Evolutionary conservation across 2,113 vertebrate species (phyloP), one percentile per base, ranked within the genome.

Genomic region (Cyphomyrus plagiostoma): DNA sequence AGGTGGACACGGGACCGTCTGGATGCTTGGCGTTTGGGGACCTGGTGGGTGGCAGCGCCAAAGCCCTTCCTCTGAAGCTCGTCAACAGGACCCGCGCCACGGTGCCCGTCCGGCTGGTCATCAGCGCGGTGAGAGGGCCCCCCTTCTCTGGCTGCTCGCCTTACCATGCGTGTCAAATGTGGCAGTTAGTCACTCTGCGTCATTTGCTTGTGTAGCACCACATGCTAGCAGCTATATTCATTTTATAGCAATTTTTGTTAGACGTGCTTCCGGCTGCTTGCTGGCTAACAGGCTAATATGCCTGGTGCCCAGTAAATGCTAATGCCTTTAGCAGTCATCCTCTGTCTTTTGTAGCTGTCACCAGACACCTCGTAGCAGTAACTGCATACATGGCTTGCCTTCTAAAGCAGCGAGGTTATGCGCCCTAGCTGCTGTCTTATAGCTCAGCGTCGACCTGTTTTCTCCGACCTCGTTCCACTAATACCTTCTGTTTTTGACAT

Each of bases 11-110:
- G 2, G 95, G 95, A 88, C 95, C 95, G 90, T 94, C 93, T 46
- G 96, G 95, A 62, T 92, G 92, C 92, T 92, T 99, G 93, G 96
- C 99, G 92, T 99, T 99, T 94, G 98, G 98, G 89, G 98, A 99
- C 91, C 90, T 99, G 88, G 92, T 95, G 46, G 96, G 87, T 46
- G 97, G 97, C 77, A 95, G 96, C 89, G 96, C 95, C 94, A 98
- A 97, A 93, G 95, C 96, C 88, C 96, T 99, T 87, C 97, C 98
- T 0, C 92, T 99, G 39, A 98, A 97, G 93, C 49, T 99, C 50
- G 92, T 96, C 90, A 99, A 98, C 93, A 96, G 94, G 93, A 98
- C 97, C 1, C 97, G 94, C 86, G 97, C 97, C 89, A 96, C 96
- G 17, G 94, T 99, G 39, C 98, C 98, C 0, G 84, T 99, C 91